Evolutionary conservation across 2,113 vertebrate genomes (phyloP), one percentile per base, ranked within the genome.

Genomic region (Saguinus imperator): DNA sequence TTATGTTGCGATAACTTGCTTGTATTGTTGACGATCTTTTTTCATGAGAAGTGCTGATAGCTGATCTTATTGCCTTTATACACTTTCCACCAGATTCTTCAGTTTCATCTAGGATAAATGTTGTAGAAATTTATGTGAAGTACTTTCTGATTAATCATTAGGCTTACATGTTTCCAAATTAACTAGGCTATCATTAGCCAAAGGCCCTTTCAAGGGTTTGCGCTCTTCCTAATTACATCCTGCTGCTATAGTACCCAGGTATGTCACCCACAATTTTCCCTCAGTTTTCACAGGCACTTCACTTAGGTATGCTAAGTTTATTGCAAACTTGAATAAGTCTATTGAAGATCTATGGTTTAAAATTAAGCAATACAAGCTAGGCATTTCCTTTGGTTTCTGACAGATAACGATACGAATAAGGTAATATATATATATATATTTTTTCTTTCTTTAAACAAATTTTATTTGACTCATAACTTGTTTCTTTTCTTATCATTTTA

Each of bases 281-380:
- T 37, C 55, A 37, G 77, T n/a, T 87, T 85, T 50, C 80, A 40
- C 21, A 89, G 16, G 16, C 43, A 77, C 40, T 95, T 93, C 25
- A 92, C 77, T 87, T 55, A 55, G 7, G 23, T 40, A 45, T 11
- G 14, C 5, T 40, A 79, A 92, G 10, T 77, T 76, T 40, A 95
- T 84, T 91, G 89, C 77, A 94, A 89, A 68, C 85, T 57, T 95
- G 20, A 95, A 72, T 76, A 91, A 68, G 16, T 72, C 27, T 52
- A 91, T 94, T 89, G 27, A 95, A n/a, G 16, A 77, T 87, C 6
- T 45, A 40, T 32, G 94, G 6, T 87, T 93, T 75, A 84, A 97
- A 96, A 61, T 25, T 94, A 81, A 84, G 73, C 18, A 95, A 70
- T 86, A 61, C 89, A 89, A 93, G 20, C 11, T 90, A 92, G 61